Evolutionary conservation across 1,140 invertebrate species (phyloP).

Genomic region (Ceratosolen fusciceps): DNA sequence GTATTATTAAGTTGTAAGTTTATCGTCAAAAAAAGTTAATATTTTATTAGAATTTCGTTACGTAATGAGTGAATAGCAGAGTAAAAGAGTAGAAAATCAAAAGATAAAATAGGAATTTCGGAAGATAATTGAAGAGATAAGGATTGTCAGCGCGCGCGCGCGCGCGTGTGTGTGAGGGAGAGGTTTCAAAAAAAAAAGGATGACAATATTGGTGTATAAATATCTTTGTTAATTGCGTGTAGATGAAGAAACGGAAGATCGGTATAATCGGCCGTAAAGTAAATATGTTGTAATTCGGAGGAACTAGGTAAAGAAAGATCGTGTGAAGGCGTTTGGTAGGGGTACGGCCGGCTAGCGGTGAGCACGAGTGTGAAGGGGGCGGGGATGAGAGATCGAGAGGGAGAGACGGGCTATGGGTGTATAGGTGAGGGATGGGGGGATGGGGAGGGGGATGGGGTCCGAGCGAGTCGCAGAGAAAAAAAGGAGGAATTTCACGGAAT

Average conservation of each 20-base stretch:
- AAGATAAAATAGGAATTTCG: not conserved
- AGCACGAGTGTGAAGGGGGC: not conserved
- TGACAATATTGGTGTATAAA: not conserved
- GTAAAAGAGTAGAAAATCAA: not conserved
- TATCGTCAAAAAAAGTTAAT: no score
- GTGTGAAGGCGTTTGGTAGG: not conserved
- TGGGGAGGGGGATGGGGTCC: not conserved
- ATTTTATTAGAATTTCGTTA: no score
- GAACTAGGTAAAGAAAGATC: not conserved
- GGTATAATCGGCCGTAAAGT: conserved; percentile 27
- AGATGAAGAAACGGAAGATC: not conserved
- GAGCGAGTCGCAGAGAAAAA: not conserved
- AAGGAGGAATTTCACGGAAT: conserved; percentile 34
- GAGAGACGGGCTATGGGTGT: not conserved
- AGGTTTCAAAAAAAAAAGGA: no score
- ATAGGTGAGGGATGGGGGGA: not conserved
- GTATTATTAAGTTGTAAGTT: no score
- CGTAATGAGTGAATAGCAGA: not conserved
- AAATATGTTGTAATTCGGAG: conserved; percentile 43
- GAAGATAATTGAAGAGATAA: not conserved
- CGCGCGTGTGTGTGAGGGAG: no score
- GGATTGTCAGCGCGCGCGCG: not conserved
- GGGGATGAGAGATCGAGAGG: not conserved
- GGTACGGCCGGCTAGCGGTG: not conserved
- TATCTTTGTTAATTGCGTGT: conserved; percentile 19